Percentiles rank a stretch among this genome's conserved stretches.
Conservation (phyloP, 2,113 vertebrate species). For the Gopherus flavomarginatus region DNA sequence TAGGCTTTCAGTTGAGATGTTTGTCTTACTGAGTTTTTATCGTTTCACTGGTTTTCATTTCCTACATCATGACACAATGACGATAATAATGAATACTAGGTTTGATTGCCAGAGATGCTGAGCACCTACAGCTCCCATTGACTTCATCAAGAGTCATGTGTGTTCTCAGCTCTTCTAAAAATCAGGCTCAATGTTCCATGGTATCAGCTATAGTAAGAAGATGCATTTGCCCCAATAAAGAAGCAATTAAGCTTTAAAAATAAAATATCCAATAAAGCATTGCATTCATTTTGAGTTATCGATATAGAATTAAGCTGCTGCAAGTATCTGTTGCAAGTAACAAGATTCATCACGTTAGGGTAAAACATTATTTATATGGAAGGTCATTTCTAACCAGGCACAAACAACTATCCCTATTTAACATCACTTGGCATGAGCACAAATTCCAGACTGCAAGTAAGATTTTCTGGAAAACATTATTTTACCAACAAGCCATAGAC, state of each 20-base stretch:
- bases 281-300: not conserved
- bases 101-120: not conserved
- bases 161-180: not conserved
- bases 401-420: not conserved
- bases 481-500: not conserved
- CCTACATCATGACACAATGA: not conserved
- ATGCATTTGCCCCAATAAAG: not conserved
- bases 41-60: not conserved
- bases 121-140: not conserved
- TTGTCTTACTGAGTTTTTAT: not conserved
- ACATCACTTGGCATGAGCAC: constrained; percentile 22
- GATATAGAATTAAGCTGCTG: not conserved
- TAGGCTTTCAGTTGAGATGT: not conserved
- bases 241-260: not conserved
- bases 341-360: not conserved
- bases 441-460: constrained; percentile 1
- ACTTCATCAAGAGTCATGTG: not conserved
- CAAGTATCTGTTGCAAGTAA: not conserved
- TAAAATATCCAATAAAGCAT: not conserved
- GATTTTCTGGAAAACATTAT: not conserved
- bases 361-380: not conserved
- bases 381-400: not conserved
- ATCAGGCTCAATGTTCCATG: not conserved
- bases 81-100: not conserved
- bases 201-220: not conserved